These are phyloP conservation scores for Aleadryas rufinucha DNA, from an alignment of 2,113 vertebrate genomes.

Conservation along the genomic window DNA sequence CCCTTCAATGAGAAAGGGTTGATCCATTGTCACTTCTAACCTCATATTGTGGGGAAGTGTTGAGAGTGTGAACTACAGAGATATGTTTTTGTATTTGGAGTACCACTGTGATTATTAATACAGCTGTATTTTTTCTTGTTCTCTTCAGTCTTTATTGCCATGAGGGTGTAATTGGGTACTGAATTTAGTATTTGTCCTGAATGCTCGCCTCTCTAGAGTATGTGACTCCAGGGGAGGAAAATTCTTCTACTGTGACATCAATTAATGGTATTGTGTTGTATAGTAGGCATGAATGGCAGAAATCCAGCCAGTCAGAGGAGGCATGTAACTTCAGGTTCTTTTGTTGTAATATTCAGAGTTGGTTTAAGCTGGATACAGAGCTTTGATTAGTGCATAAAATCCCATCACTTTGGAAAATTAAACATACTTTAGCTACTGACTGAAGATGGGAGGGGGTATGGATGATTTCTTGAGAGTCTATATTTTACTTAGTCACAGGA, in stretches of 20 bases:
- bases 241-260: conserved; percentile 43
- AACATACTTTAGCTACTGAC: neutral
- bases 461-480: neutral
- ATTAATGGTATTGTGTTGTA: conserved; percentile 37
- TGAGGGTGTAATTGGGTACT: neutral
- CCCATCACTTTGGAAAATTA: neutral
- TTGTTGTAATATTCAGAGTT: conserved; percentile 1
- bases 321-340: conserved; percentile 31
- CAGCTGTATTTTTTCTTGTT: conserved; percentile 26
- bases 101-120: conserved; percentile 17
- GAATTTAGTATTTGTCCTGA: conserved; percentile 33
- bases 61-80: neutral
- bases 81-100: neutral
- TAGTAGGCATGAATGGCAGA: conserved; percentile 28
- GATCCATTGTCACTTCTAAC: conserved; percentile 25
- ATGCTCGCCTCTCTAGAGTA: neutral
- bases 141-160: neutral
- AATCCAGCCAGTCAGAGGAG: conserved; percentile 1
- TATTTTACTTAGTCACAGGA: neutral
- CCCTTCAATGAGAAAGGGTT: conserved; percentile 39
- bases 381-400: neutral
- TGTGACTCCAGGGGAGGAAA: conserved; percentile 19
- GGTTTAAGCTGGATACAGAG: conserved; percentile 5
- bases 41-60: neutral
- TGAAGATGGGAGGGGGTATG: neutral